Conservation (phyloP, 1,140 invertebrate genomes). For the Orussus abietinus region DNA sequence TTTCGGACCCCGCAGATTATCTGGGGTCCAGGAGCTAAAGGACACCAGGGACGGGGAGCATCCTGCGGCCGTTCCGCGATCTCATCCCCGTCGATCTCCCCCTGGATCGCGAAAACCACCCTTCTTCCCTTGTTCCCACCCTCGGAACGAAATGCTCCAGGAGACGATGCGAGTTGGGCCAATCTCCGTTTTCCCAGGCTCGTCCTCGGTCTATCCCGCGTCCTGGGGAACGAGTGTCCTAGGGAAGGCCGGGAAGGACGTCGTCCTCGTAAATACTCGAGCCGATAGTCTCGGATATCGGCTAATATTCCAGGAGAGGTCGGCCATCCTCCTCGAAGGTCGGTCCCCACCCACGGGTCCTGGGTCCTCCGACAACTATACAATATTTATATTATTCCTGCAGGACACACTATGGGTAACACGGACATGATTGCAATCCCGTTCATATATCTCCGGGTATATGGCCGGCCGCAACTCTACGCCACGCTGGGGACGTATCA, state of each 20-base stretch:
- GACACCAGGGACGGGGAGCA: slow-evolving; percentile 37
- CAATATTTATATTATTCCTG: slow-evolving; percentile 53
- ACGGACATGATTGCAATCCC: slow-evolving; percentile 51
- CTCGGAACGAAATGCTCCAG: too few relatives aligned
- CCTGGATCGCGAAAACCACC: too few relatives aligned
- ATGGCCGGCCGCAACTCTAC: slow-evolving; percentile 36
- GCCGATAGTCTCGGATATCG: slow-evolving; percentile 37
- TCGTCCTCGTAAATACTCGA: slow-evolving; percentile 36
- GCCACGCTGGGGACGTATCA: slow-evolving; percentile 48
- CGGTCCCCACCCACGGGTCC: slow-evolving; percentile 7
- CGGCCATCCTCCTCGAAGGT: slow-evolving; percentile 20
- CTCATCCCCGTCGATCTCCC: slow-evolving; percentile 31
- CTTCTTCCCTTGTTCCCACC: slow-evolving; percentile 8
- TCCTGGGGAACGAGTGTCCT: slow-evolving; percentile 6
- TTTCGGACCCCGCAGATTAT: slow-evolving; percentile 26
- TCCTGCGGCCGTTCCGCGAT: slow-evolving; percentile 31
- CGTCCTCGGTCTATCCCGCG: background rate
- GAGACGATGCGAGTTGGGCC: too few relatives aligned
- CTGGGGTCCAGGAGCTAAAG: slow-evolving; percentile 34
- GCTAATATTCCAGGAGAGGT: slow-evolving; percentile 37
- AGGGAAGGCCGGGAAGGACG: slow-evolving; percentile 8
- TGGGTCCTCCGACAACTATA: slow-evolving; percentile 33
- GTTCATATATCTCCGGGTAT: slow-evolving; percentile 45
- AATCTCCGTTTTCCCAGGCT: too few relatives aligned
- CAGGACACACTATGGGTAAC: slow-evolving; percentile 46